These are phyloP conservation scores for Penaeus chinensis DNA, from an alignment of 1,140 invertebrate species.

Conservation along the genomic window DNA sequence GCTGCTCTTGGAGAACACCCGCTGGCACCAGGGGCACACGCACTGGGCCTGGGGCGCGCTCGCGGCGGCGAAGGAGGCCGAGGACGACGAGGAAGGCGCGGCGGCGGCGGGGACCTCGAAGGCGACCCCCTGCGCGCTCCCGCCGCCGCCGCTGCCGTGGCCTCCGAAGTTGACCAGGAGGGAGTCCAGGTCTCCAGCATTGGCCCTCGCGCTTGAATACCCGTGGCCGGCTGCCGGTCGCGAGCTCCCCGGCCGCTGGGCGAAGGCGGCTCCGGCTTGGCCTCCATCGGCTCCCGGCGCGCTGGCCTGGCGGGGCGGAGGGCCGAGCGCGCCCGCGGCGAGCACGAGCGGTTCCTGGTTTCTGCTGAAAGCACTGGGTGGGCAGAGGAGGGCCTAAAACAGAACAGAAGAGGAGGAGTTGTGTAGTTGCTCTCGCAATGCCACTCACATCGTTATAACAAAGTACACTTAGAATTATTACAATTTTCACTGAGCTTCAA, in stretches of 20 bases:
- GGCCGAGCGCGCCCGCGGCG: too few relatives aligned
- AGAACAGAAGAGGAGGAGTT: conserved; percentile 56
- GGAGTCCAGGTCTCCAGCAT: conserved; percentile 43
- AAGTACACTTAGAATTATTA: neutral
- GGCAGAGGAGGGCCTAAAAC: conserved; percentile 39
- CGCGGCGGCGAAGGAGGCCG: neutral
- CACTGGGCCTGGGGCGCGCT: conserved; percentile 22
- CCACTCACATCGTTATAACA: neutral
- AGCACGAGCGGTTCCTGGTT: conserved; percentile 2
- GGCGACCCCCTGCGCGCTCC: neutral
- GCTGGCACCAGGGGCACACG: conserved; percentile 48
- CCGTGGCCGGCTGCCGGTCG: neutral
- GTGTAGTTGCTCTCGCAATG: conserved; percentile 30
- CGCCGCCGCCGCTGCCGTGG: neutral
- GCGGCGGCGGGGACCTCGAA: conserved; percentile 18
- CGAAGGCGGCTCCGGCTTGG: neutral
- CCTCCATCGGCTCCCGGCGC: too few relatives aligned
- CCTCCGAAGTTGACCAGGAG: conserved; percentile 35
- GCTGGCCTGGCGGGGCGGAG: too few relatives aligned
- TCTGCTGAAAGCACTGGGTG: conserved; percentile 48
- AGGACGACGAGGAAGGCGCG: neutral
- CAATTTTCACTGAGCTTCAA: neutral
- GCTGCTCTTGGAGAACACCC: conserved; percentile 51
- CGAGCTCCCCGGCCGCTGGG: neutral
- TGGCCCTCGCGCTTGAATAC: neutral